These are phyloP conservation scores for Labeo calbasu DNA, from an alignment of 2,797 vertebrate species.

Conservation along the genomic window DNA sequence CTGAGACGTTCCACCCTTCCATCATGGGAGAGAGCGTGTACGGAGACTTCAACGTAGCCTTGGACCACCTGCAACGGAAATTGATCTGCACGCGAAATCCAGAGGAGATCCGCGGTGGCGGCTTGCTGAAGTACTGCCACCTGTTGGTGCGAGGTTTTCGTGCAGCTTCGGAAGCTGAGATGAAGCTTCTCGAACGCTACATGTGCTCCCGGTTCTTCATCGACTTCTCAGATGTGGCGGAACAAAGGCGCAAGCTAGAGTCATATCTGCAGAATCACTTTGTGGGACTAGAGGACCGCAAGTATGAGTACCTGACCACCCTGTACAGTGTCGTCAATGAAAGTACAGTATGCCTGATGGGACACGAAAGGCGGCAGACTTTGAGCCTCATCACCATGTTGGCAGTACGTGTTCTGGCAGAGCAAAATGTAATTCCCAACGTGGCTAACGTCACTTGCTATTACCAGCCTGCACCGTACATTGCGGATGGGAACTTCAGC, in stretches of 20 bases:
- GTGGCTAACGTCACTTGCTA: conserved; percentile 97
- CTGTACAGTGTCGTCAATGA: conserved; percentile 94
- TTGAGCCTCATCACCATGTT: conserved; percentile 94
- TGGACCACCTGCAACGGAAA: conserved; percentile 93
- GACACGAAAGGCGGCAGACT: conserved; percentile 94
- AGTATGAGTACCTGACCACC: conserved; percentile 97
- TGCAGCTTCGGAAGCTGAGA: conserved; percentile 86
- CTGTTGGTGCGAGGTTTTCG: conserved; percentile 94
- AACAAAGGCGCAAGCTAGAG: conserved; percentile 95
- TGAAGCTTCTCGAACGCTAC: conserved; percentile 96
- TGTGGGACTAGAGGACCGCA: conserved; percentile 94
- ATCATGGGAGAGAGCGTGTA: conserved; percentile 97
- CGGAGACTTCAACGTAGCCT: conserved; percentile 92
- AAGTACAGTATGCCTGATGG: conserved; percentile 99
- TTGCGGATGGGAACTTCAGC: conserved; percentile 95
- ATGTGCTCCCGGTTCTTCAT: conserved; percentile 99
- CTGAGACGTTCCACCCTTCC: conserved; percentile 94
- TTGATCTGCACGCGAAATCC: conserved; percentile 94
- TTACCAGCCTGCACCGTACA: conserved; percentile 97
- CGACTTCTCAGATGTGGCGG: conserved; percentile 90
- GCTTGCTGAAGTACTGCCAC: conserved; percentile 97
- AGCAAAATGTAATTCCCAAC: conserved; percentile 95
- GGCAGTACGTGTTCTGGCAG: conserved; percentile 90
- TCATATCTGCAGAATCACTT: conserved; percentile 99
- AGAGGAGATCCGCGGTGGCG: conserved; percentile 97